These are phyloP conservation scores for Xyrichtys novacula DNA, from an alignment of 2,797 vertebrate species.

Conservation along the genomic window DNA sequence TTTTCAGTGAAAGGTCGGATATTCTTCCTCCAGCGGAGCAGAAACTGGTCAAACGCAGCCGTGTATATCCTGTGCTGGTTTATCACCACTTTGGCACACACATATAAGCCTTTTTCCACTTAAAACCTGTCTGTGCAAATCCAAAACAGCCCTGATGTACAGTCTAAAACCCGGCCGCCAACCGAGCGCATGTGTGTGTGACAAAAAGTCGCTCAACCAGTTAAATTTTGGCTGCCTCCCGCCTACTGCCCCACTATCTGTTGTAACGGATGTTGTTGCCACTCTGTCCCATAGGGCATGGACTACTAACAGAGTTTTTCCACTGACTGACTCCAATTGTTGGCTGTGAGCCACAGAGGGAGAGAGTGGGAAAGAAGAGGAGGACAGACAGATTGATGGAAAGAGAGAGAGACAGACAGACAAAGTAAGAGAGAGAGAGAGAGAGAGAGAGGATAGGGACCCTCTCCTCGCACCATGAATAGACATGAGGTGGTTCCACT, in stretches of 20 bases:
- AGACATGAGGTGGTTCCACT: slow-evolving; percentile 39
- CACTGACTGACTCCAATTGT: slow-evolving; percentile 76
- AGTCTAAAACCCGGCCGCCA: slow-evolving; percentile 21
- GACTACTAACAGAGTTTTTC: slow-evolving; percentile 79
- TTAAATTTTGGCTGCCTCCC: slow-evolving; percentile 49
- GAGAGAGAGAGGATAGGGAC: slow-evolving; percentile 29
- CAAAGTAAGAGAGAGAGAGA: slow-evolving; percentile 24
- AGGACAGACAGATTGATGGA: slow-evolving; percentile 46
- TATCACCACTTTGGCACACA: slow-evolving; percentile 12
- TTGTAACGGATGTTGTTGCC: slow-evolving; percentile 73
- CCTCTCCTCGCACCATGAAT: slow-evolving; percentile 33
- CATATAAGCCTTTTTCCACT: not conserved
- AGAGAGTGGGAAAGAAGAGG: slow-evolving; percentile 41
- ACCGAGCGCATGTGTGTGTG: slow-evolving; percentile 41
- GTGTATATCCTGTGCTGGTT: not conserved
- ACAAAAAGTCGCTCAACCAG: slow-evolving; percentile 50
- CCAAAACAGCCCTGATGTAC: slow-evolving; percentile 12
- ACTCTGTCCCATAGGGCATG: slow-evolving; percentile 73
- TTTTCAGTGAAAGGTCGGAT: not conserved
- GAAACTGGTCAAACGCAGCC: slow-evolving; percentile 1
- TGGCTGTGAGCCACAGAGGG: slow-evolving; percentile 67
- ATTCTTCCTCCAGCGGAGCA: not conserved
- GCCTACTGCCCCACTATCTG: slow-evolving; percentile 62
- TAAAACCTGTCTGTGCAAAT: slow-evolving; percentile 10
- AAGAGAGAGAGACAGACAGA: slow-evolving; percentile 30